Evolutionary conservation across 2,888 invertebrate genomes (phyloP).

Genomic region (Ypsolopha sequella): DNA sequence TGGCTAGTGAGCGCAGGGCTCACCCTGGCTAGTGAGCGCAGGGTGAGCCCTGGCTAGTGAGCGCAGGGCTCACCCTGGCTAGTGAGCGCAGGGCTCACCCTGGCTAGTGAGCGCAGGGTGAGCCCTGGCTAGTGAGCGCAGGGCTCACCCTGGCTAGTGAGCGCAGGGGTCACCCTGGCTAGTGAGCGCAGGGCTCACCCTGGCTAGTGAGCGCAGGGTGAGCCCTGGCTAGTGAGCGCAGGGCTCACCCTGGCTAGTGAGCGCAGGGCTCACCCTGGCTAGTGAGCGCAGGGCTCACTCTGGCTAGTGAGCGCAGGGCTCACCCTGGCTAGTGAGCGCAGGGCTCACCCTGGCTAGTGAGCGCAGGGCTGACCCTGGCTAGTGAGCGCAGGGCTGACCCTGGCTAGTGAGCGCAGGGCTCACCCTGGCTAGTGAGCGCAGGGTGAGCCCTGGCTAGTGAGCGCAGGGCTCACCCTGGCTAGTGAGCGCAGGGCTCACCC

Average conservation of each 20-base stretch:
- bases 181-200: conserved; percentile 29
- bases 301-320: conserved; percentile 32
- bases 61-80: too few species aligned
- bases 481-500: conserved; percentile 29
- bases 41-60: too few species aligned
- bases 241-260: too few species aligned
- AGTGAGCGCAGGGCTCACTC: conserved; percentile 29
- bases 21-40: conserved; percentile 39
- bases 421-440: conserved; percentile 39
- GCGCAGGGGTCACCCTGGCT: too few species aligned
- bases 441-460: too few species aligned
- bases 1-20: conserved; percentile 32
- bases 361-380: too few species aligned
- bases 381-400: conserved; percentile 29
- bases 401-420: conserved; percentile 32
- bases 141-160: too few species aligned
- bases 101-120: conserved; percentile 32
- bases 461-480: too few species aligned
- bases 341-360: too few species aligned
- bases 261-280: too few species aligned
- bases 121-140: conserved; percentile 39
- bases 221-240: conserved; percentile 39
- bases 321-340: conserved; percentile 39
- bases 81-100: conserved; percentile 29
- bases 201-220: conserved; percentile 32